These are phyloP conservation scores for Microcebus tavaratra DNA, from an alignment of 2,113 vertebrate genomes.

Conservation along the genomic window DNA sequence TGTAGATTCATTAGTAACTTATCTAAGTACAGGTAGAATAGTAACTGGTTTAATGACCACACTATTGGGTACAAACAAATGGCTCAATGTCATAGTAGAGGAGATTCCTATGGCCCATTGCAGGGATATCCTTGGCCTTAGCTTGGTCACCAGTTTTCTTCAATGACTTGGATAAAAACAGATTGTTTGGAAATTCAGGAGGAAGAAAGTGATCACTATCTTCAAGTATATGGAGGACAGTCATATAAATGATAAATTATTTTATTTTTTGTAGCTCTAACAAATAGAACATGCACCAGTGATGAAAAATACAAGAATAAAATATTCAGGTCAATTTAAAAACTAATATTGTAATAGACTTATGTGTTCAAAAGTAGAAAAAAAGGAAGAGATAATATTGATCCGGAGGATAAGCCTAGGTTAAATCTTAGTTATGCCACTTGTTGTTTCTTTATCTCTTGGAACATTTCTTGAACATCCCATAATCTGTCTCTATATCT, in stretches of 20 bases:
- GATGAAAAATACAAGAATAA: background rate
- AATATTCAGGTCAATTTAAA: conserved; percentile 15
- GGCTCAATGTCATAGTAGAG: background rate
- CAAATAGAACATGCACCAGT: background rate
- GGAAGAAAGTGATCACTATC: background rate
- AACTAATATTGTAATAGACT: conserved; percentile 14
- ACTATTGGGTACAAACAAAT: background rate
- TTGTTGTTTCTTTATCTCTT: background rate
- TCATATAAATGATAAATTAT: background rate
- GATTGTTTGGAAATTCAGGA: conserved; percentile 5
- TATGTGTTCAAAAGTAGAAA: background rate
- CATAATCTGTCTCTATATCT: background rate
- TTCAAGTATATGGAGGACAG: background rate
- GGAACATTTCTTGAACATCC: background rate
- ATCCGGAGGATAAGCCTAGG: background rate
- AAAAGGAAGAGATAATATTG: background rate
- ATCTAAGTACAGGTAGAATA: background rate
- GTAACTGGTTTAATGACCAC: background rate
- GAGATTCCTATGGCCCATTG: background rate
- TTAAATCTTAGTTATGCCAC: conserved; percentile 5
- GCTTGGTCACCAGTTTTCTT: conserved; percentile 5
- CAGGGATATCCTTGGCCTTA: background rate
- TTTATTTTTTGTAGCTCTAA: conserved; percentile 36
- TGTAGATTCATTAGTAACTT: background rate
- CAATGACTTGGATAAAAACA: background rate